Conservation (phyloP, 2,797 vertebrate genomes). For the Carduelis carduelis region DNA sequence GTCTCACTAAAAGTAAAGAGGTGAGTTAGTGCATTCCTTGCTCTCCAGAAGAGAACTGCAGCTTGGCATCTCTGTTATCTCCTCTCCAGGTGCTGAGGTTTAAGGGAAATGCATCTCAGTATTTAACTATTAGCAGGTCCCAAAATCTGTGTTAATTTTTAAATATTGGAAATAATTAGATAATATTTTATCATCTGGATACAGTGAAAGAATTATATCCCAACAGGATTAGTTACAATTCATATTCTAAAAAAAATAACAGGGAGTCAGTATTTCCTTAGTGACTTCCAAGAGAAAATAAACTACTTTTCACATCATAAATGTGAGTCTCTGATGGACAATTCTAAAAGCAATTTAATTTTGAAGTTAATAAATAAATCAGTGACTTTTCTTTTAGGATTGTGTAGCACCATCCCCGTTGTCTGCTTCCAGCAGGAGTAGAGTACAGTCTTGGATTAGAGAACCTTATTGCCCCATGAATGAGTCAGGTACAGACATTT, state of each 20-base stretch:
- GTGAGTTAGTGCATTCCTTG: neutral
- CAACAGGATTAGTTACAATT: neutral
- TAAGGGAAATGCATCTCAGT: neutral
- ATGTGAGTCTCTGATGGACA: neutral
- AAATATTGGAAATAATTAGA: neutral
- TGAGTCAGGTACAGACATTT: slow-evolving; percentile 61
- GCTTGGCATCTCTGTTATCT: neutral
- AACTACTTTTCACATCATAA: neutral
- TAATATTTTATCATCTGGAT: neutral
- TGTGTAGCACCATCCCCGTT: neutral
- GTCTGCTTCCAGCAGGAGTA: slow-evolving; percentile 37
- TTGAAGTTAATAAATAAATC: neutral
- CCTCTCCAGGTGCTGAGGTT: neutral
- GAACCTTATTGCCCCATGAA: neutral
- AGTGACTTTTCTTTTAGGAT: slow-evolving; percentile 51
- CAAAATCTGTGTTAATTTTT: neutral
- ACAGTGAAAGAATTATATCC: neutral
- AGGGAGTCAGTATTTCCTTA: neutral
- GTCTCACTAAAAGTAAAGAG: neutral
- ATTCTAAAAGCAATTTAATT: neutral
- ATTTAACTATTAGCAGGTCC: neutral
- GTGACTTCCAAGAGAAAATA: neutral
- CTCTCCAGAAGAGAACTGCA: neutral
- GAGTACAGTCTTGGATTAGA: neutral
- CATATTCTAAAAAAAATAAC: neutral